A percentile compares a stretch with the other conserved stretches of the same genome.
These are phyloP conservation scores for Tokudaia muenninki DNA, from an alignment of 2,797 vertebrate species.

Conservation along the genomic window DNA sequence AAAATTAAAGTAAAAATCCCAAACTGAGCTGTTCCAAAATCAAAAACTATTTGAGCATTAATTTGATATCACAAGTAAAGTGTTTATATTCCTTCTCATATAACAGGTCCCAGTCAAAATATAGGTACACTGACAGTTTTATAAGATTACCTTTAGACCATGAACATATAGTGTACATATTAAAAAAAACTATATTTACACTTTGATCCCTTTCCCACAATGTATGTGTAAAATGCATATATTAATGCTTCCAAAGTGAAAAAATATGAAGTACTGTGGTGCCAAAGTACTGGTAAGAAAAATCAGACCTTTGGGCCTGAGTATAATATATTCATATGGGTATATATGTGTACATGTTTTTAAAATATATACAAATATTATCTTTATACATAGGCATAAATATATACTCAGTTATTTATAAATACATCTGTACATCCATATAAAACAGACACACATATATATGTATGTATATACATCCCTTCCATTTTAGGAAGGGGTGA, in stretches of 20 bases:
- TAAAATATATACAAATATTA: not conserved
- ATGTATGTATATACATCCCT: not conserved
- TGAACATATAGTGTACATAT: not conserved
- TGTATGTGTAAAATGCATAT: not conserved
- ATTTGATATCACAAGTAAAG: not conserved
- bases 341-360: not conserved
- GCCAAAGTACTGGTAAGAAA: not conserved
- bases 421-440: not conserved
- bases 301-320: not conserved
- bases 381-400: not conserved
- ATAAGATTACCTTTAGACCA: not conserved
- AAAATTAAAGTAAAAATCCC: not conserved
- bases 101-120: not conserved
- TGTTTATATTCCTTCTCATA: not conserved
- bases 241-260: not conserved
- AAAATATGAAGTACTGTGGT: not conserved
- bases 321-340: not conserved
- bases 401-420: not conserved
- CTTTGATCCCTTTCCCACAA: not conserved
- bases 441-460: not conserved
- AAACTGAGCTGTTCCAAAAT: not conserved
- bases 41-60: not conserved
- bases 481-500: not conserved
- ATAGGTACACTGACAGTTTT: not conserved
- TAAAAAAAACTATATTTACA: not conserved